Evolutionary conservation across 1,140 invertebrate species (phyloP).

Genomic region (Asobara japonica): DNA sequence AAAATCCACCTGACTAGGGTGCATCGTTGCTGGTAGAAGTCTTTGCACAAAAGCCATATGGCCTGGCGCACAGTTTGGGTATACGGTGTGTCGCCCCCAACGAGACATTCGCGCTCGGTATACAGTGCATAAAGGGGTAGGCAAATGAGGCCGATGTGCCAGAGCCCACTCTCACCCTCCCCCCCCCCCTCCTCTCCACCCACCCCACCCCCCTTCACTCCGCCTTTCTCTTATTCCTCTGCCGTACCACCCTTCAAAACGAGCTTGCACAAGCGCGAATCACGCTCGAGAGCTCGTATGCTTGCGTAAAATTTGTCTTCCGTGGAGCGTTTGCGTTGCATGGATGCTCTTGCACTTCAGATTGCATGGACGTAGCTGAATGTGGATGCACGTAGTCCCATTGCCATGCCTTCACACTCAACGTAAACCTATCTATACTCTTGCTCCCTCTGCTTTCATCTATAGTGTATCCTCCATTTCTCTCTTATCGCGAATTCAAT

Average conservation of each 20-base stretch:
- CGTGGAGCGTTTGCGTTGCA: slow-evolving; percentile 44
- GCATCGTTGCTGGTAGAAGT: not conserved
- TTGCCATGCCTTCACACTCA: slow-evolving; percentile 21
- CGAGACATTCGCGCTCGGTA: slow-evolving; percentile 2
- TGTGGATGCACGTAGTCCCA: slow-evolving; percentile 26
- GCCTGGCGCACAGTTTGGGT: not conserved
- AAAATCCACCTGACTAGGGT: not conserved
- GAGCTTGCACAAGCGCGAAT: slow-evolving; percentile 38
- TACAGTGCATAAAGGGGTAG: not conserved
- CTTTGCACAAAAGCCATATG: not conserved
- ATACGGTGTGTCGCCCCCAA: slow-evolving; percentile 4
- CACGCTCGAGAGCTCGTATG: slow-evolving; percentile 42
- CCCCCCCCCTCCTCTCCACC: not conserved
- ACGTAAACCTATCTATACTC: not conserved
- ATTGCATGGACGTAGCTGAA: slow-evolving; percentile 9
- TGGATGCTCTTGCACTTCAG: slow-evolving; percentile 33
- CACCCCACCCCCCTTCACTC: not conserved
- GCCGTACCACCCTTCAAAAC: slow-evolving; percentile 29
- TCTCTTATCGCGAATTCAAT: not conserved
- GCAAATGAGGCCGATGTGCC: slow-evolving; percentile 12
- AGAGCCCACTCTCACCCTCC: not conserved
- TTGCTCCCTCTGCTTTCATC: slow-evolving; percentile 26
- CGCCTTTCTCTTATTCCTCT: too few relatives aligned
- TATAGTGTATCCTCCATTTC: not conserved
- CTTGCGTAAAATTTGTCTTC: slow-evolving; percentile 44